A percentile compares a stretch with the other conserved stretches of the same genome.
These are phyloP conservation scores for Trachelus stipa DNA, from an alignment of 2,888 invertebrate genomes.

Conservation along the genomic window DNA sequence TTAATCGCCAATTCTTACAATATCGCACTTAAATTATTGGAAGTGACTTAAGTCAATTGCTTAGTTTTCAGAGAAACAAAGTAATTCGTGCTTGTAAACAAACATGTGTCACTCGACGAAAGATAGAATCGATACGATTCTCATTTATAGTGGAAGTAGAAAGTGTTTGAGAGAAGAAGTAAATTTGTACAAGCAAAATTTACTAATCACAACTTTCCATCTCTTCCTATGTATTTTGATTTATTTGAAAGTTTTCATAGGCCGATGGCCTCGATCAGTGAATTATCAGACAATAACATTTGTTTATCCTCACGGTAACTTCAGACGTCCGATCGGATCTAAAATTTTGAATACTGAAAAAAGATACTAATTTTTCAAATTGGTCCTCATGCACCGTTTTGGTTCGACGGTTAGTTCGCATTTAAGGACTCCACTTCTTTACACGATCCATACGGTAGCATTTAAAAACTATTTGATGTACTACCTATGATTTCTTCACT, in stretches of 20 bases:
- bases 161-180: too few relatives aligned
- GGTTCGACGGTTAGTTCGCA: background rate
- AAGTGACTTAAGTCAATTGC: background rate
- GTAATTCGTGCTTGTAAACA: background rate
- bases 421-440: too few relatives aligned
- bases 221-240: too few relatives aligned
- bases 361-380: background rate
- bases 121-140: too few relatives aligned
- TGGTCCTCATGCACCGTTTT: background rate
- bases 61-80: background rate
- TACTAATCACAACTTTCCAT: too few relatives aligned
- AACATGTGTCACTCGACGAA: too few relatives aligned
- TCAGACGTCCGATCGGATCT: background rate
- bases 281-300: background rate
- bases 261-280: too few relatives aligned
- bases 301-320: background rate
- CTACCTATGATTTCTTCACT: background rate
- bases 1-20: too few relatives aligned
- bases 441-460: background rate
- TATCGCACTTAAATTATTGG: too few relatives aligned
- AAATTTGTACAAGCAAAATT: too few relatives aligned
- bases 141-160: too few relatives aligned
- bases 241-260: background rate
- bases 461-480: background rate
- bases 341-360: background rate